A percentile compares a stretch with the other conserved stretches of the same genome.
Evolutionary conservation across 2,797 vertebrate genomes (phyloP).

Genomic region (Centropyge bicolor): DNA sequence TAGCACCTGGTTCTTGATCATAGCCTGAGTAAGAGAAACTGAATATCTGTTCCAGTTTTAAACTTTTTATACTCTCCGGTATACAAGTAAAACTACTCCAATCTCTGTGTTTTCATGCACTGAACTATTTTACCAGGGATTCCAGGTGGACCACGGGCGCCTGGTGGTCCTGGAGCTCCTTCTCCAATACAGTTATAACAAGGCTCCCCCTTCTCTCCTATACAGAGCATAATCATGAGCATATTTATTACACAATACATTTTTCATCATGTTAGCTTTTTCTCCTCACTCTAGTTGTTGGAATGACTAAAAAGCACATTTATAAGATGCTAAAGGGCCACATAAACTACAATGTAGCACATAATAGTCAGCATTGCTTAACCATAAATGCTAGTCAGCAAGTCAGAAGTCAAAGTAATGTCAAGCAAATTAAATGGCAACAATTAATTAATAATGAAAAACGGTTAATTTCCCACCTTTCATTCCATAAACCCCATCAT

Average conservation of each 20-base stretch:
- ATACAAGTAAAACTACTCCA: not conserved
- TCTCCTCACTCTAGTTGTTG: not conserved
- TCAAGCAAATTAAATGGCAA: not conserved
- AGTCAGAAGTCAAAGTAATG: not conserved
- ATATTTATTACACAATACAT: slow-evolving; percentile 6
- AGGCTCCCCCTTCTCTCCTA: slow-evolving; percentile 68
- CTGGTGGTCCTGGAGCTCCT: slow-evolving; percentile 54
- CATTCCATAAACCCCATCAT: slow-evolving; percentile 59
- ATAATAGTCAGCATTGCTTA: not conserved
- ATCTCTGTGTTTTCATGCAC: not conserved
- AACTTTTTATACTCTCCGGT: not conserved
- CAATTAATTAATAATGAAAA: not conserved
- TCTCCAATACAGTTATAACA: slow-evolving; percentile 56
- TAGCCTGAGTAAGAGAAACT: slow-evolving; percentile 60
- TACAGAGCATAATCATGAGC: not conserved
- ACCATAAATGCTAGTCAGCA: not conserved
- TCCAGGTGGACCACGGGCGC: slow-evolving; percentile 64
- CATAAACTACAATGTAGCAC: not conserved
- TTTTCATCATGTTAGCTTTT: not conserved
- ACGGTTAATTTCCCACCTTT: slow-evolving; percentile 67
- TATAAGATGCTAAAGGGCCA: not conserved
- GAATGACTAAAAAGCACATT: not conserved
- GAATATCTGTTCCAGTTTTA: not conserved
- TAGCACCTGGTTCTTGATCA: slow-evolving; percentile 62
- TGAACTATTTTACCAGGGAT: slow-evolving; percentile 61